A percentile compares a stretch with the other conserved stretches of the same genome.
Evolutionary conservation across 2,888 invertebrate genomes (phyloP).

Genomic region (Drosophila mettleri): DNA sequence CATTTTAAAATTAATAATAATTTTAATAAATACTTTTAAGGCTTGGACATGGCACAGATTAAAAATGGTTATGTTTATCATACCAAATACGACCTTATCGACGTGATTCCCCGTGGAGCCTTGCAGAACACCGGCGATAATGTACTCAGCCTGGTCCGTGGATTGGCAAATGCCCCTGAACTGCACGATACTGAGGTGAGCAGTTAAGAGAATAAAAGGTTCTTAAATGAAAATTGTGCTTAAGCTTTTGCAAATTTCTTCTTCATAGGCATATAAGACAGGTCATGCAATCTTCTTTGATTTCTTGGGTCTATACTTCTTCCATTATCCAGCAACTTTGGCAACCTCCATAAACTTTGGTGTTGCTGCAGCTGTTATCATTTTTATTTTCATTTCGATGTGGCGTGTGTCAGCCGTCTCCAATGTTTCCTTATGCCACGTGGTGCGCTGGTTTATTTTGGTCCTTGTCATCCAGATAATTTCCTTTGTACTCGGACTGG

Average conservation of each 20-base stretch:
- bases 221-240: too few species aligned
- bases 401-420: conserved; percentile 72
- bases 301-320: conserved; percentile 88
- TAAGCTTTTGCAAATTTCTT: neutral
- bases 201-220: neutral
- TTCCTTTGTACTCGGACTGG: conserved; percentile 78
- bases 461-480: conserved; percentile 44
- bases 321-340: conserved; percentile 87
- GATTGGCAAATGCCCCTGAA: conserved; percentile 85
- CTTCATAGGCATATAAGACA: conserved; percentile 81
- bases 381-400: conserved; percentile 70
- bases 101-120: conserved; percentile 88
- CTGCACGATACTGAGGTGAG: conserved; percentile 59
- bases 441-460: conserved; percentile 57
- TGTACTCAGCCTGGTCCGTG: conserved; percentile 86
- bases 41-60: conserved; percentile 90
- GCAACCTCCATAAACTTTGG: conserved; percentile 83
- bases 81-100: conserved; percentile 89
- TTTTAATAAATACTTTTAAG: conserved; percentile 79
- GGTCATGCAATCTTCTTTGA: conserved; percentile 89
- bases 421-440: conserved; percentile 24
- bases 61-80: conserved; percentile 92
- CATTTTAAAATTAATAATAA: neutral
- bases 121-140: conserved; percentile 91
- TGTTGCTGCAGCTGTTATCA: conserved; percentile 81